Evolutionary conservation across 2,113 vertebrate genomes (phyloP), one percentile per base, ranked within the genome.

Genomic region (Lycaon pictus): DNA sequence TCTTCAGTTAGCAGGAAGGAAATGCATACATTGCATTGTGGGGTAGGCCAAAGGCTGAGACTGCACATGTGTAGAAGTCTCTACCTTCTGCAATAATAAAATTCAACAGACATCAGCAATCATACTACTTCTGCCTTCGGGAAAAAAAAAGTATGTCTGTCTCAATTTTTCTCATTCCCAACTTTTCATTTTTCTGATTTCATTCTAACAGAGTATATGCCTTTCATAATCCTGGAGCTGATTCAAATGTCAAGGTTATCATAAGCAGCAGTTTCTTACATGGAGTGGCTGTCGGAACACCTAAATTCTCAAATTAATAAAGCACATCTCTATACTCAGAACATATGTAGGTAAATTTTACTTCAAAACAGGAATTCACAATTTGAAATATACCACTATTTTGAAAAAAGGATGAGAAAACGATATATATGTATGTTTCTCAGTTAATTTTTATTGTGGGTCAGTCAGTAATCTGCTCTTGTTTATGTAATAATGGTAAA

Each of bases 111-210:
- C 8, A 37, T 43, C 11, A 12, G 53, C 20, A 12, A 48, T 90
- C 55, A 58, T 19, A 84, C 67, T 22, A 69, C 29, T 76, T 71
- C 51, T 72, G 7, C 93, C 29, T 72, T 51, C 4, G 20, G 72
- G 81, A 17, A 32, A 80, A 62, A 69, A 51, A 55, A 62, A 43
- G 22, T 19, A 84, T 25, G 20, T 2, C 27, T 25, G 8, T 65
- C 74, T 81, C 55, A 22, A 23, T 53, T 51, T 85, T 69, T 25
- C 11, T 77, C 79, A 76, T 71, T 17, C 12, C 37, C 7, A 37
- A 74, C 11, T 80, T 88, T 92, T 56, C 27, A 55, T 56, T 89
- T 96, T 97, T 84, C 56, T 94, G 27, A 77, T 82, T 74, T 97
- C 90, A 62, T n/a, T 81, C 2, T 77, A 84, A 74, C 20, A 82